These are phyloP conservation scores for Plecotus auritus DNA, from an alignment of 2,113 vertebrate species.

Conservation along the genomic window DNA sequence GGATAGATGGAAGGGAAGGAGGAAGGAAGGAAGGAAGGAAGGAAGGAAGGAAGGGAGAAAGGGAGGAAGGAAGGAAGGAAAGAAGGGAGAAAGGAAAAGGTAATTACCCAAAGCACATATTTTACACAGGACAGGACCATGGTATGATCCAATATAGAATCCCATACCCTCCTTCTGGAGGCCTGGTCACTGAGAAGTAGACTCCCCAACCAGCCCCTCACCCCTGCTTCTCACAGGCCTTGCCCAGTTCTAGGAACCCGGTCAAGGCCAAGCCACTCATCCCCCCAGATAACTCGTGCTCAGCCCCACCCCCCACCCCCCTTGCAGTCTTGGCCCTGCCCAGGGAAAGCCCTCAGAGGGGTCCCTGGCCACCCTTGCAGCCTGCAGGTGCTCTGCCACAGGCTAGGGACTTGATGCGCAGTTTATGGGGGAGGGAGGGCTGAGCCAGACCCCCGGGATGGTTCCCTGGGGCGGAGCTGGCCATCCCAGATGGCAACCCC, in stretches of 20 bases:
- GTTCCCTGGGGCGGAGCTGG: constrained; percentile 11
- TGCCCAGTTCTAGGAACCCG: not conserved
- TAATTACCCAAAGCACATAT: not conserved
- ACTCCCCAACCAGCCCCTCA: not conserved
- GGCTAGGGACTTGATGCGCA: constrained; percentile 80
- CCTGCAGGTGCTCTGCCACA: not conserved
- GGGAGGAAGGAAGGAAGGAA: no score
- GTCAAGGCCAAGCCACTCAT: not conserved
- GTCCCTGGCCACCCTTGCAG: not conserved
- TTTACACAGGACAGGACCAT: not conserved
- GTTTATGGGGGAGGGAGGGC: constrained; percentile 82
- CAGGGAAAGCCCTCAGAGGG: not conserved
- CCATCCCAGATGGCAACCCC: not conserved
- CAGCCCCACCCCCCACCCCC: not conserved
- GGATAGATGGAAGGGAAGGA: no score
- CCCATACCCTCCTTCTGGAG: fast-evolving
- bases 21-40: not conserved
- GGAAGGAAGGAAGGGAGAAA: not conserved
- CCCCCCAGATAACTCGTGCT: not conserved
- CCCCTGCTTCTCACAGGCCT: not conserved
- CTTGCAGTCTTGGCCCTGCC: not conserved
- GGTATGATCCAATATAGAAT: not conserved
- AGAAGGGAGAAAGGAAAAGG: not conserved
- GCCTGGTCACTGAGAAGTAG: not conserved
- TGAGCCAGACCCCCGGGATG: not conserved